These are phyloP conservation scores for Esperia sulphurella DNA, from an alignment of 2,888 invertebrate species.

Conservation along the genomic window DNA sequence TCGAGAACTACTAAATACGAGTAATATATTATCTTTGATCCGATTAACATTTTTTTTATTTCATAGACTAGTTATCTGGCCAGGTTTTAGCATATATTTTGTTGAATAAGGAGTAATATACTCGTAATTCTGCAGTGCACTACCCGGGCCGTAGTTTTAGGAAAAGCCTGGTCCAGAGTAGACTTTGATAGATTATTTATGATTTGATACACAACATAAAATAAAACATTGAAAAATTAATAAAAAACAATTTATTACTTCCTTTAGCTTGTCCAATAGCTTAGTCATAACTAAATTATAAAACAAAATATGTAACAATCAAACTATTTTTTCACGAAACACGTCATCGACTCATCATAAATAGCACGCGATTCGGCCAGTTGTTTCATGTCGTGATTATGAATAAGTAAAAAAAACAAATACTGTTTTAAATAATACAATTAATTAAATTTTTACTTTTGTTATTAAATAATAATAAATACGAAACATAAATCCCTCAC, in stretches of 20 bases:
- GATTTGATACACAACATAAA: not conserved
- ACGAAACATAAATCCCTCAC: conserved; percentile 47
- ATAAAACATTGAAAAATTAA: conserved; percentile 9
- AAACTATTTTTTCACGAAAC: conserved; percentile 31
- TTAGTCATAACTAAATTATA: conserved; percentile 18
- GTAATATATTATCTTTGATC: too few species aligned
- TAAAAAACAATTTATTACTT: conserved; percentile 68
- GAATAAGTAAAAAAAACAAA: not conserved
- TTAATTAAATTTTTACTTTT: not conserved
- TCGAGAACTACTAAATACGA: too few species aligned
- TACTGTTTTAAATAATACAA: not conserved
- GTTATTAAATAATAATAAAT: not conserved
- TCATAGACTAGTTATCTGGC: too few species aligned
- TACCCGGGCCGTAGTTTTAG: too few species aligned
- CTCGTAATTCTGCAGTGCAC: too few species aligned
- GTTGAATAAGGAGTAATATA: too few species aligned
- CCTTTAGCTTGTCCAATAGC: conserved; percentile 45
- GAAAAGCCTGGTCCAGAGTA: too few species aligned
- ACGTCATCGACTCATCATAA: conserved; percentile 27
- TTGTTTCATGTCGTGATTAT: conserved; percentile 37
- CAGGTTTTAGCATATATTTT: too few species aligned
- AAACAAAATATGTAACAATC: conserved; percentile 18
- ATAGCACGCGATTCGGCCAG: conserved; percentile 42
- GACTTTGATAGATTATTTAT: too few species aligned
- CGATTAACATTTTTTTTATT: too few species aligned